Conservation (phyloP, 2,797 vertebrate species). For the Oreonectes daqikongensis region DNA sequence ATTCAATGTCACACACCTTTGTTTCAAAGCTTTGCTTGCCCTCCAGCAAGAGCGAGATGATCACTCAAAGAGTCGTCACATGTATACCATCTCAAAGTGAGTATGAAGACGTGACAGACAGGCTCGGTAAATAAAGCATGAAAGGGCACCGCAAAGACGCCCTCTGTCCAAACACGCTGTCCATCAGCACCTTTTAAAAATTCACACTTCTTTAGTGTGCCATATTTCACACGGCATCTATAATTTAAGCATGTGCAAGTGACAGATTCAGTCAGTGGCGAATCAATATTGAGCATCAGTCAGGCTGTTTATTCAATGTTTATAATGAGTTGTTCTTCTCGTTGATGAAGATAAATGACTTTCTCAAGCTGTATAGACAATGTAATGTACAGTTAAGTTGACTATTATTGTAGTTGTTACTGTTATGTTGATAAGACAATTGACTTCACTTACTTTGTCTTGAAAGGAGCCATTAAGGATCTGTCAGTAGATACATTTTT, state of each 20-base stretch:
- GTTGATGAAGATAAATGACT: neutral
- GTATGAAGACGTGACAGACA: slow-evolving; percentile 27
- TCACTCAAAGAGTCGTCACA: neutral
- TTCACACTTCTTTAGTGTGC: neutral
- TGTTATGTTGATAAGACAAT: neutral
- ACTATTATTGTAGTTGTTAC: neutral
- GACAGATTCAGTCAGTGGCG: neutral
- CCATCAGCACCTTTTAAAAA: neutral
- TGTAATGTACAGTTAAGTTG: neutral
- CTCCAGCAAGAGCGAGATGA: slow-evolving; percentile 7
- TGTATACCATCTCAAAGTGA: slow-evolving; percentile 37
- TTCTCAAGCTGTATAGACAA: neutral
- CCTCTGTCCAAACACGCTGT: neutral
- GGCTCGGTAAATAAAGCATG: slow-evolving; percentile 44
- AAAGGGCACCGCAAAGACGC: slow-evolving; percentile 2
- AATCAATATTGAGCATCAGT: neutral
- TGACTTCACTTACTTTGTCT: neutral
- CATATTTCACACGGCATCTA: neutral
- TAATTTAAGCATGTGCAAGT: neutral
- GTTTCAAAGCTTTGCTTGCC: slow-evolving; percentile 5
- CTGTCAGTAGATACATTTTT: neutral
- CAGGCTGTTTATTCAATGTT: neutral
- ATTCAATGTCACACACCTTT: neutral
- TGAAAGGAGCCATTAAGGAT: neutral
- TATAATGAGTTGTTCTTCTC: neutral